Percentiles rank a stretch among this genome's conserved stretches.
phyloP scores from a whole-genome alignment of 2,888 invertebrate species.

The Caenorhabditis imperialis region DNA sequence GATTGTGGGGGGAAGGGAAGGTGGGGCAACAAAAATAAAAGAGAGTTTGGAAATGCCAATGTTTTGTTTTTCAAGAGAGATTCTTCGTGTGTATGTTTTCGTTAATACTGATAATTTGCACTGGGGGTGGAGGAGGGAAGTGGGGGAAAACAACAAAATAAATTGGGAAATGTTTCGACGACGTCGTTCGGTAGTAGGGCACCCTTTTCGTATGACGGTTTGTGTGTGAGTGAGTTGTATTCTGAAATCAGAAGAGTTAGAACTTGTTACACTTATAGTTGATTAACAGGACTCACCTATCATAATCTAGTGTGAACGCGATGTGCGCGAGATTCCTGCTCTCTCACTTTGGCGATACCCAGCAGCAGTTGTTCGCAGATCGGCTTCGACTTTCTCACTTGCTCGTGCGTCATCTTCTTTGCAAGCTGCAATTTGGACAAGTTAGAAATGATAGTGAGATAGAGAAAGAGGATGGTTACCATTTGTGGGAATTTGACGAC shows the following conservation, averaged over 20 bases:
- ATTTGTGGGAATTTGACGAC: slow-evolving; percentile 43
- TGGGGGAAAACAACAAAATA: slow-evolving; percentile 2
- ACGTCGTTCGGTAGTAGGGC: neutral
- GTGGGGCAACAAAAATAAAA: too few relatives aligned
- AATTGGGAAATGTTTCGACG: slow-evolving; percentile 5
- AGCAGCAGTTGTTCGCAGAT: slow-evolving; percentile 45
- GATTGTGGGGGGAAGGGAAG: too few relatives aligned
- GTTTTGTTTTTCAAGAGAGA: neutral
- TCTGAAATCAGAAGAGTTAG: slow-evolving; percentile 8
- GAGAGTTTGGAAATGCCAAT: too few relatives aligned
- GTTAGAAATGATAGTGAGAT: neutral
- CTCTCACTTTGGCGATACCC: slow-evolving; percentile 48
- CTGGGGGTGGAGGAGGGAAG: neutral
- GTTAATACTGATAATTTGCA: neutral
- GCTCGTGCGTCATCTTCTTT: slow-evolving; percentile 44
- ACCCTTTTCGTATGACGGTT: slow-evolving; percentile 26
- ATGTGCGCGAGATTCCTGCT: slow-evolving; percentile 43
- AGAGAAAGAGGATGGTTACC: slow-evolving; percentile 13
- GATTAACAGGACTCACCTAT: slow-evolving; percentile 10
- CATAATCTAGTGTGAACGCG: slow-evolving; percentile 45
- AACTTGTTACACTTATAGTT: neutral
- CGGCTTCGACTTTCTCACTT: slow-evolving; percentile 48
- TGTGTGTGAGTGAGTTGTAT: neutral
- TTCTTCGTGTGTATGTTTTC: neutral
- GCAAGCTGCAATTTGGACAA: slow-evolving; percentile 41